Evolutionary conservation across 2,888 invertebrate genomes (phyloP).

Genomic region (Agrochola litura): DNA sequence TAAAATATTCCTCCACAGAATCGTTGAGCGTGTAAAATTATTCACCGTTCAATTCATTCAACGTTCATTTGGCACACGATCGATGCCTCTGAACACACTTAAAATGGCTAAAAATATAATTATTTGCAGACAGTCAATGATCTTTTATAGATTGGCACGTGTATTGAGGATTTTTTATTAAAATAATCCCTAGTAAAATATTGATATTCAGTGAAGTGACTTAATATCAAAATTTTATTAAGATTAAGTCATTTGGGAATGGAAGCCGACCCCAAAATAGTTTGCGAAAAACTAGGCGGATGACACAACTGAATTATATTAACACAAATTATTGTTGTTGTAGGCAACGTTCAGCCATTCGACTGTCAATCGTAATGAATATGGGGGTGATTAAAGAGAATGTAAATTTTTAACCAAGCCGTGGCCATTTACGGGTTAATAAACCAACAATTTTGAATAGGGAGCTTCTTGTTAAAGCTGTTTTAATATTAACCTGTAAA

Average conservation of each 20-base stretch:
- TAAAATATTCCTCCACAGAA: slow-evolving; percentile 35
- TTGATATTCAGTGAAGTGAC: neutral
- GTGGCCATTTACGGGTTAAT: neutral
- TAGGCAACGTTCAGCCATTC: neutral
- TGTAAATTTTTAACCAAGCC: neutral
- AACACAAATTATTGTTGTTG: neutral
- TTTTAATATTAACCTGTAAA: neutral
- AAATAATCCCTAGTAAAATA: neutral
- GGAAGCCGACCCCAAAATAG: neutral
- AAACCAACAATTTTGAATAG: neutral
- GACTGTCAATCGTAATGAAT: neutral
- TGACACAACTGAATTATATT: too few species aligned
- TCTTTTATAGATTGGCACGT: slow-evolving; percentile 15
- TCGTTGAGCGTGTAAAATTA: slow-evolving; percentile 58
- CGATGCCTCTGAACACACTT: slow-evolving; percentile 47
- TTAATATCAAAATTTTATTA: too few species aligned
- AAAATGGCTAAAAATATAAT: slow-evolving; percentile 48
- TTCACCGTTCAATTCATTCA: slow-evolving; percentile 60
- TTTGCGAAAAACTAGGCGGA: neutral
- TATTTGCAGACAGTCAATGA: slow-evolving; percentile 44
- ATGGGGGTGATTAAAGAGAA: neutral
- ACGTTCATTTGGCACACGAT: slow-evolving; percentile 57
- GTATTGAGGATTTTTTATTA: neutral
- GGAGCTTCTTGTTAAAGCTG: neutral
- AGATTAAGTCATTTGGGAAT: neutral